These are phyloP conservation scores for Caretta caretta DNA, from an alignment of 2,113 vertebrate species.

Conservation along the genomic window DNA sequence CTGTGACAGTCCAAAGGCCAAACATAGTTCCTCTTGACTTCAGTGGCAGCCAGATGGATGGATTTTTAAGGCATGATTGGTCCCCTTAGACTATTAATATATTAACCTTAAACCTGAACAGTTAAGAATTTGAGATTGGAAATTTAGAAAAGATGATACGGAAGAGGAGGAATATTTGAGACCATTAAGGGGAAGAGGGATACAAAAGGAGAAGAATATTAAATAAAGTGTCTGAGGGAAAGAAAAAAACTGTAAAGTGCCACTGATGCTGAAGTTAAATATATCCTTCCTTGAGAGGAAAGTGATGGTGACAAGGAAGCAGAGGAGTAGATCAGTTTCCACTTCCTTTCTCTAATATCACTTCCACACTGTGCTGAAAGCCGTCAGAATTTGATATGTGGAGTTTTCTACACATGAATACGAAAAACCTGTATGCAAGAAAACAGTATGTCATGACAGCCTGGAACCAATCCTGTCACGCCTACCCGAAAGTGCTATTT, in stretches of 20 bases:
- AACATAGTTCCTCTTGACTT: background rate
- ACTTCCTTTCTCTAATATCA: slow-evolving; percentile 22
- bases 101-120: background rate
- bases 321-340: background rate
- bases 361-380: slow-evolving; percentile 8
- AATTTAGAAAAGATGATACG: background rate
- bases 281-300: background rate
- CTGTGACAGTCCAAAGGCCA: background rate
- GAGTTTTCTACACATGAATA: slow-evolving; percentile 34
- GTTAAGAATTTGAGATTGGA: background rate
- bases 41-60: background rate
- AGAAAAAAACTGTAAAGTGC: background rate
- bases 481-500: slow-evolving; percentile 71
- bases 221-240: background rate
- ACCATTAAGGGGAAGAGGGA: background rate
- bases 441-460: slow-evolving; percentile 60
- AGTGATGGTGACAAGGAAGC: background rate
- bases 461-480: slow-evolving; percentile 60
- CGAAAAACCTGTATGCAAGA: slow-evolving; percentile 65
- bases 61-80: background rate
- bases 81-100: background rate
- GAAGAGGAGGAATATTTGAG: background rate
- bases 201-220: background rate
- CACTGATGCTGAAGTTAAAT: background rate
- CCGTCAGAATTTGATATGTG: slow-evolving; percentile 34